Evolutionary conservation across 2,888 invertebrate species (phyloP).

Genomic region (Macrosiphum euphorbiae): DNA sequence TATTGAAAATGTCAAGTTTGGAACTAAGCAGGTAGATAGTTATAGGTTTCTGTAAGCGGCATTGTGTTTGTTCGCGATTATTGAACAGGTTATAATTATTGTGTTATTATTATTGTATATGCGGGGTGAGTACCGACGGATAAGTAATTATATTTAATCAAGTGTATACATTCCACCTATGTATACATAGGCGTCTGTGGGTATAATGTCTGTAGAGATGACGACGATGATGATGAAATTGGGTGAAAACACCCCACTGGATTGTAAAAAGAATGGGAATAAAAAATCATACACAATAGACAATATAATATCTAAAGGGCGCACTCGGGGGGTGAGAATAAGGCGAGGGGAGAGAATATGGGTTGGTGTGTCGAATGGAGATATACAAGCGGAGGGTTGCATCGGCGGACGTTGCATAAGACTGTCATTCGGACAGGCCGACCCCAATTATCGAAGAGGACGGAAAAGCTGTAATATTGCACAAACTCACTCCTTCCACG

Average conservation of each 20-base stretch:
- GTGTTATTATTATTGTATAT: not conserved
- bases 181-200: not conserved
- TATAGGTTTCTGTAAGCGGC: not conserved
- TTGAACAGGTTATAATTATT: not conserved
- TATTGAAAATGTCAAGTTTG: not conserved
- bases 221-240: conserved; percentile 33
- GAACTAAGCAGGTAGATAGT: not conserved
- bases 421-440: conserved; percentile 54
- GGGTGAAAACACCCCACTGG: conserved; percentile 31
- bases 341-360: not conserved
- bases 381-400: conserved; percentile 20
- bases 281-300: conserved; percentile 1
- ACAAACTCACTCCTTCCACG: not conserved
- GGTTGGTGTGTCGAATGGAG: conserved; percentile 26
- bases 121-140: not conserved
- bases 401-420: conserved; percentile 16
- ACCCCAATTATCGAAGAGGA: conserved; percentile 52
- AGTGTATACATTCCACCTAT: not conserved
- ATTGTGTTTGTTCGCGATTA: not conserved
- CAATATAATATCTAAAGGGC: not conserved
- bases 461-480: conserved; percentile 21
- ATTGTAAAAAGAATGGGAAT: not conserved
- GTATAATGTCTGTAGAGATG: not conserved
- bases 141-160: conserved; percentile 43
- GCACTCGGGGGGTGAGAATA: not conserved